Evolutionary conservation across 2,797 vertebrate species (phyloP).

Genomic region (Pangasius larnaudii): DNA sequence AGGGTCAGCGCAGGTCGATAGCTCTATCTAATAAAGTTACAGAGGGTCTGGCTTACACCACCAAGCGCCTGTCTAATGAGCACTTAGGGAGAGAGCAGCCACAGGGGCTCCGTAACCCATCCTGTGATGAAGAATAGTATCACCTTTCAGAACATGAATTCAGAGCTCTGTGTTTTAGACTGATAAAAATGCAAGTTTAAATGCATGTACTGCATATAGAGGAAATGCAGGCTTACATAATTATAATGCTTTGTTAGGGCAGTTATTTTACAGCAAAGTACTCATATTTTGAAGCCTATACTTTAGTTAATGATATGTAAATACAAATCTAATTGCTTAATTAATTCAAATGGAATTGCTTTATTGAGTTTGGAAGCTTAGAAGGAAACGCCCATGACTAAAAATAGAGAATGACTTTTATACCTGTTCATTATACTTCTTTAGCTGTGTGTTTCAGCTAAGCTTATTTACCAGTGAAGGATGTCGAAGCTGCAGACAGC

Average conservation of each 20-base stretch:
- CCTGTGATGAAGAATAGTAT: constrained; percentile 13
- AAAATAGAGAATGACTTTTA: neutral
- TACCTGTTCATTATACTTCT: constrained; percentile 4
- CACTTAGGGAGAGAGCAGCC: constrained; percentile 4
- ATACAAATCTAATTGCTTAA: neutral
- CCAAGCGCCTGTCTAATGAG: constrained; percentile 42
- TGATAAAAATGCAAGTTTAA: neutral
- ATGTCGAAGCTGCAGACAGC: constrained; percentile 42
- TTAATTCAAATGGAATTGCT: neutral
- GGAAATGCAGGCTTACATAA: neutral
- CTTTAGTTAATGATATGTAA: neutral
- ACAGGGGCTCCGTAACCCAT: neutral
- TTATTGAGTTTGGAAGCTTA: neutral
- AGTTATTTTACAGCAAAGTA: neutral
- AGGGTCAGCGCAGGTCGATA: constrained; percentile 38
- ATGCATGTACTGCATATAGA: neutral
- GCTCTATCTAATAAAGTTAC: constrained; percentile 33
- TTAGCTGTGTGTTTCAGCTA: constrained; percentile 11
- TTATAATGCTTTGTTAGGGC: neutral
- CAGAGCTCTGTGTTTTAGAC: constrained; percentile 5
- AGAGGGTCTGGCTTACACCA: constrained; percentile 22
- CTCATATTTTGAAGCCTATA: neutral
- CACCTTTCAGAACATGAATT: constrained; percentile 8
- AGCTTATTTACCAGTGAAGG: constrained; percentile 1
- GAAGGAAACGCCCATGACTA: neutral